These are phyloP conservation scores for Halcyon smyrnensis DNA, from an alignment of 2,797 vertebrate species.

Conservation along the genomic window DNA sequence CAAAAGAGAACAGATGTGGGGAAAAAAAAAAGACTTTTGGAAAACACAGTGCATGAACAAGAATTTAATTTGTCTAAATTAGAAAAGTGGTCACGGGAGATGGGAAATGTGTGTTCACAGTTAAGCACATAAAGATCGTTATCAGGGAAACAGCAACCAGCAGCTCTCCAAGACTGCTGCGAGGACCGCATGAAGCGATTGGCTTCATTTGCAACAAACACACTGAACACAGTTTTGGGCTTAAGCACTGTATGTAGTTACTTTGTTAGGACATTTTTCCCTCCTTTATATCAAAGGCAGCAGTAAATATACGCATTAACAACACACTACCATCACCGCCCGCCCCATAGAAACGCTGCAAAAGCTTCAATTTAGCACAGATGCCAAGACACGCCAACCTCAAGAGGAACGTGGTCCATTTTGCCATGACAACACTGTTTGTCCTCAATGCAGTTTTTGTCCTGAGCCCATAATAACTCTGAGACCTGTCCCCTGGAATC, in stretches of 20 bases:
- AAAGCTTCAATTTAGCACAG: not conserved
- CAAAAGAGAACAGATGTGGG: not conserved
- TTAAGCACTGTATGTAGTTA: not conserved
- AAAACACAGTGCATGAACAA: not conserved
- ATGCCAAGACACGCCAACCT: not conserved
- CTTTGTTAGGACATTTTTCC: not conserved
- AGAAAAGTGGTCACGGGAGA: not conserved
- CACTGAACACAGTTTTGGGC: not conserved
- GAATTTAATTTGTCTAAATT: not conserved
- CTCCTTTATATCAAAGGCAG: not conserved
- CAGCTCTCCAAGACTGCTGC: not conserved
- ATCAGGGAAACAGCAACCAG: not conserved
- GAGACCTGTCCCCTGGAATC: not conserved
- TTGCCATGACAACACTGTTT: not conserved
- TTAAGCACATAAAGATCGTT: not conserved
- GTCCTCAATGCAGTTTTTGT: not conserved
- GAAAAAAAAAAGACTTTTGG: not conserved
- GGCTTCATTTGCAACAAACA: not conserved
- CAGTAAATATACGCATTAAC: not conserved
- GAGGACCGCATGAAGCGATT: not conserved
- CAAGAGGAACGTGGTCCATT: rapidly evolving
- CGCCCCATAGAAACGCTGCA: rapidly evolving
- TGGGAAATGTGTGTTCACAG: not conserved
- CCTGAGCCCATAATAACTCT: rapidly evolving
- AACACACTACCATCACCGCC: not conserved